Evolutionary conservation across 2,113 vertebrate genomes (phyloP).

Genomic region (Shinisaurus crocodilurus): DNA sequence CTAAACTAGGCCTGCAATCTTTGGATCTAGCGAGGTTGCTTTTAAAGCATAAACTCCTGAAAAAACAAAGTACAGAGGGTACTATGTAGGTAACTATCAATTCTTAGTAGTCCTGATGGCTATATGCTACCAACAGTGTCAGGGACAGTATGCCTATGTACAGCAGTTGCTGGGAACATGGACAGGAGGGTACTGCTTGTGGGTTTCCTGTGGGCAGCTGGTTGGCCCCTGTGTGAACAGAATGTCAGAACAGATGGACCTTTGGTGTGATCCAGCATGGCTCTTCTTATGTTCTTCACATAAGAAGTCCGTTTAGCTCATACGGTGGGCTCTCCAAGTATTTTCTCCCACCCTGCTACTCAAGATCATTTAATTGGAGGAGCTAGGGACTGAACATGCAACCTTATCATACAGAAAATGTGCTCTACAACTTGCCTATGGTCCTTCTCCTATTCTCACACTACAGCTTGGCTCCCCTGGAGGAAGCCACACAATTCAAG

Average conservation of each 20-base stretch:
- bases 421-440: too few relatives aligned
- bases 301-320: background rate
- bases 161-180: too few relatives aligned
- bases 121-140: too few relatives aligned
- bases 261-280: too few relatives aligned
- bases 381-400: background rate
- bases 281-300: background rate
- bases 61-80: too few relatives aligned
- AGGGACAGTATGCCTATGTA: too few relatives aligned
- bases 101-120: too few relatives aligned
- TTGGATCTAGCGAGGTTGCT: background rate
- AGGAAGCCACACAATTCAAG: background rate
- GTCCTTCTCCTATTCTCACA: background rate
- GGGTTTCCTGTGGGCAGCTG: too few relatives aligned
- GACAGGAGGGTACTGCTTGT: too few relatives aligned
- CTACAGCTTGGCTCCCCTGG: background rate
- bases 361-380: background rate
- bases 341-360: background rate
- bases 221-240: too few relatives aligned
- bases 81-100: background rate
- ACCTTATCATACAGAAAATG: background rate
- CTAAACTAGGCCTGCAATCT: background rate
- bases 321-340: background rate
- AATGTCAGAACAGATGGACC: too few relatives aligned
- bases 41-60: too few relatives aligned